Conservation (phyloP, 2,888 invertebrate genomes). For the Morinoia aosen region DNA sequence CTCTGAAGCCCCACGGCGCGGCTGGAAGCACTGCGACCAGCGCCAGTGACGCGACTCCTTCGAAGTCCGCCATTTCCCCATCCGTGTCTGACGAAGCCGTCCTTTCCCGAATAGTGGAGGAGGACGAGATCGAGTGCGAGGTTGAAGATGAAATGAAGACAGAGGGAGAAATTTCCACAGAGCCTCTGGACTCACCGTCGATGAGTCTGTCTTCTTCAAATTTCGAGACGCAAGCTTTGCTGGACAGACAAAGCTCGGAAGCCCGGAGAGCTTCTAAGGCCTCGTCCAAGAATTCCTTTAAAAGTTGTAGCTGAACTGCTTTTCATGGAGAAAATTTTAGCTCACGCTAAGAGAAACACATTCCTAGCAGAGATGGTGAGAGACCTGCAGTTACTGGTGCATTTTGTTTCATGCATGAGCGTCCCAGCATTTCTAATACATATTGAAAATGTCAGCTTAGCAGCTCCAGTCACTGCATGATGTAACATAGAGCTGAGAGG, state of each 20-base stretch:
- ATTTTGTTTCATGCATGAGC: not conserved
- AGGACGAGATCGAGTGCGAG: slow-evolving; percentile 57
- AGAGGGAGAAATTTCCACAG: slow-evolving; percentile 52
- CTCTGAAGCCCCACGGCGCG: not conserved
- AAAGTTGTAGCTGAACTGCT: slow-evolving; percentile 58
- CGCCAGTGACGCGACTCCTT: slow-evolving; percentile 1
- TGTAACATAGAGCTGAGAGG: not conserved
- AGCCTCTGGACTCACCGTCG: slow-evolving; percentile 63
- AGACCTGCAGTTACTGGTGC: slow-evolving; percentile 2
- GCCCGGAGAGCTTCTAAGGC: slow-evolving; percentile 64
- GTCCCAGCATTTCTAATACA: not conserved
- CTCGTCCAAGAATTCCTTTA: slow-evolving; percentile 63
- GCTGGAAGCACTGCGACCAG: not conserved
- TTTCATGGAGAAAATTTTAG: not conserved
- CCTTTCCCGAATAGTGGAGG: slow-evolving; percentile 55
- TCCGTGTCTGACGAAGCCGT: slow-evolving; percentile 59
- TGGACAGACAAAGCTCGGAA: slow-evolving; percentile 61
- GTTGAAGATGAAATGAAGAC: slow-evolving; percentile 39
- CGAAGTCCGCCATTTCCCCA: slow-evolving; percentile 38
- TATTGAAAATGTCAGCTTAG: not conserved
- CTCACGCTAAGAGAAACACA: slow-evolving; percentile 29
- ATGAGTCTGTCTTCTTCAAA: slow-evolving; percentile 64
- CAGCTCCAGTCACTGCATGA: not conserved
- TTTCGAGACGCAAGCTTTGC: slow-evolving; percentile 63
- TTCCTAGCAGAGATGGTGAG: not conserved